Base-by-base conservation (phyloP, 2,113 vertebrate genomes). In the Seriola dumerili region DNA sequence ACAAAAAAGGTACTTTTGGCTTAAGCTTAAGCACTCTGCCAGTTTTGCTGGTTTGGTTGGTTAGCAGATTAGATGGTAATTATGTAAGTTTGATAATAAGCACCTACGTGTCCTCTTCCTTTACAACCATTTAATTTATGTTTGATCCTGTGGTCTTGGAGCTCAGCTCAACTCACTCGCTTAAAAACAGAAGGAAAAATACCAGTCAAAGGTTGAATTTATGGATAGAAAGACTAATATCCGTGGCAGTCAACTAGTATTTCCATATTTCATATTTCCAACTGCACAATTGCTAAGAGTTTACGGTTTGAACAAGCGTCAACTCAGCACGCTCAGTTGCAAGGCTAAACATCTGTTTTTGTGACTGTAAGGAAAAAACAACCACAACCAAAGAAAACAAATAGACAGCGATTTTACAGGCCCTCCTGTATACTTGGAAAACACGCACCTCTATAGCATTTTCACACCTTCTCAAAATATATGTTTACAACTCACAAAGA, bases 391-490 rank as follows among this genome's bases (percentile, higher is more conserved):
- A 17, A 57, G 46, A 50, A 38, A 10, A 66, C 12, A 36, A 21
- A 29, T 0, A 0, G 4, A 44, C 12, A 54, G 82, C 0, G 52
- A 50, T 65, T 8, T 42, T 50, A 78, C 59, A 36, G 25, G 21
- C 29, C 11, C 36, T 54, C 19, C n/a, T n/a, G n/a, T 32, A 4
- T 13, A 19, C 55, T 4, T 14, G 25, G 46, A 40, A 57, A 82
- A 52, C 52, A 10, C 10, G 10, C 10, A 25, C 29, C 72, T 59
- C 61, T 16, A 19, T 0, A 66, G 34, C 57, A 13, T 10, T 29
- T 69, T n/a, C 63, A 40, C 72, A 36, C 66, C 36, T 25, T 34
- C 77, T 36, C 44, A 19, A 50, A 50, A 34, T 68, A 50, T 44
- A 32, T 25, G 50, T 68, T 32, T 68, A 50, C 65, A 68, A 1